These are phyloP conservation scores for Nothoprocta pentlandii DNA, from an alignment of 2,113 vertebrate genomes.

Conservation along the genomic window DNA sequence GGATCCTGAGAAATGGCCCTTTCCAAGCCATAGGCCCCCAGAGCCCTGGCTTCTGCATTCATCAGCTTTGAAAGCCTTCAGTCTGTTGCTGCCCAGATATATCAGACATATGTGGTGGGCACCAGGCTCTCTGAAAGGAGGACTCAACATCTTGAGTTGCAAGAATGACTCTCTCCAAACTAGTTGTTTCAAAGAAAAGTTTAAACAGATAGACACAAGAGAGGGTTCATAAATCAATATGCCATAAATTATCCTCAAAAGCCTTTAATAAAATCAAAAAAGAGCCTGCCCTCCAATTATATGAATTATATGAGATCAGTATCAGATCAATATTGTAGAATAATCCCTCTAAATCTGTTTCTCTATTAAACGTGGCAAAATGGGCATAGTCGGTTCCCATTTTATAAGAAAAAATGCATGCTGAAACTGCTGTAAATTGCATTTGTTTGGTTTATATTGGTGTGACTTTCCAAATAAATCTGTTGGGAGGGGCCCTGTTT, in stretches of 20 bases:
- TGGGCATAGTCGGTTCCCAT: background rate
- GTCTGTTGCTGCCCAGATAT: background rate
- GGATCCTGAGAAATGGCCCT: background rate
- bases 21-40: fast-evolving
- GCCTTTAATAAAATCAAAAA: background rate
- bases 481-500: background rate
- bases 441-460: background rate
- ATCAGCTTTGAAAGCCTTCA: background rate
- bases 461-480: background rate
- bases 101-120: background rate
- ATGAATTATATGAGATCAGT: background rate
- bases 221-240: background rate
- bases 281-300: fast-evolving
- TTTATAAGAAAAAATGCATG: background rate
- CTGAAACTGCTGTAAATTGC: background rate
- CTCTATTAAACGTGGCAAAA: background rate
- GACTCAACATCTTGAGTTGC: background rate
- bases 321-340: background rate
- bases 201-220: background rate
- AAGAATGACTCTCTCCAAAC: background rate
- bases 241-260: background rate
- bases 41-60: background rate
- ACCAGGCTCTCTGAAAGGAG: background rate
- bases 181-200: background rate
- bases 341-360: background rate